Evolutionary conservation across 2,888 invertebrate species (phyloP).

Genomic region (Bombylius discolor): DNA sequence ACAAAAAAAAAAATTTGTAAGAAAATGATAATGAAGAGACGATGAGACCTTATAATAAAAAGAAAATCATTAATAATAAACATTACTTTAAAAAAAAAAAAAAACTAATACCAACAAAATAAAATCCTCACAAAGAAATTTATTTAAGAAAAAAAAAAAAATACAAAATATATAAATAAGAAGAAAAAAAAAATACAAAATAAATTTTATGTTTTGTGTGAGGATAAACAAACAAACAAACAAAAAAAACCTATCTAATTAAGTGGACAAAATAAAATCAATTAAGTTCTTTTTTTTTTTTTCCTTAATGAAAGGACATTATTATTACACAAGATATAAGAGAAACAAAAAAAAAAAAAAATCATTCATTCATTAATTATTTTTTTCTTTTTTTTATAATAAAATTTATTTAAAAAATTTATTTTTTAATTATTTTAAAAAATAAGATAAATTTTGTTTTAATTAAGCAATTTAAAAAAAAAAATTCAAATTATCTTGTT

Average conservation of each 20-base stretch:
- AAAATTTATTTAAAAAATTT: constrained; percentile 14
- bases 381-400: constrained; percentile 13
- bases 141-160: no score
- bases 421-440: not conserved
- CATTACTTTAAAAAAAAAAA: no score
- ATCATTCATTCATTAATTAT: constrained; percentile 7
- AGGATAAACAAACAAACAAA: no score
- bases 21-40: not conserved
- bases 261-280: not conserved
- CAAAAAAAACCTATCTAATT: no score
- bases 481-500: not conserved
- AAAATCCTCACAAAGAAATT: no score
- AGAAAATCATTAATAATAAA: not conserved
- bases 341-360: not conserved
- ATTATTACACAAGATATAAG: no score
- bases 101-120: no score
- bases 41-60: not conserved
- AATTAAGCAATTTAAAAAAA: not conserved
- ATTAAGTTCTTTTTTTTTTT: not conserved
- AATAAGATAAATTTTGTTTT: not conserved
- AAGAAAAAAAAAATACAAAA: no score
- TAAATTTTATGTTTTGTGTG: no score
- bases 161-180: no score
- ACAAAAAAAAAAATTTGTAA: not conserved
- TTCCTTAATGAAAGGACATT: no score